phyloP scores from a whole-genome alignment of 2,113 vertebrate genomes.

The Aphyosemion australe region DNA sequence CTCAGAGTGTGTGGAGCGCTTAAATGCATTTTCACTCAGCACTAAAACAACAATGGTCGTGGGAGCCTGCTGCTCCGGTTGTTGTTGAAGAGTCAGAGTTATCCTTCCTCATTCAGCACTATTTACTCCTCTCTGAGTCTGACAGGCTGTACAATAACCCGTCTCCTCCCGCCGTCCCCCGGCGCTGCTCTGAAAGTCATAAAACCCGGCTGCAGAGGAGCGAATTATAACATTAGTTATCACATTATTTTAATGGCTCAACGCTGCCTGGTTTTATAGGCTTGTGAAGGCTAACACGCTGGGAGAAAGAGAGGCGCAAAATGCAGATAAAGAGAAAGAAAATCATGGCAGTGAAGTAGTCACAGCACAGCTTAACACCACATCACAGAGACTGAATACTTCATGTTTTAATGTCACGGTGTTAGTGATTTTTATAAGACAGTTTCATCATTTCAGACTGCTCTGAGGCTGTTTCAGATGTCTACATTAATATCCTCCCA shows the following conservation, averaged over 20 bases:
- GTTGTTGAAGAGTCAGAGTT: background rate
- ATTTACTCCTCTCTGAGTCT: slow-evolving; percentile 6
- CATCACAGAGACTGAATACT: no score
- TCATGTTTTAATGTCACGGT: no score
- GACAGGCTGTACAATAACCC: slow-evolving; percentile 29
- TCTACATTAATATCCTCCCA: background rate
- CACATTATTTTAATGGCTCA: slow-evolving; percentile 52
- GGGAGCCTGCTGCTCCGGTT: no score
- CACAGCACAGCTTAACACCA: no score
- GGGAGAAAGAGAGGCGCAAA: background rate
- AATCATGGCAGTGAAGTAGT: background rate
- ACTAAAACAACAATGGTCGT: background rate
- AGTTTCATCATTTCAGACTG: background rate
- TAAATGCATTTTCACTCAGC: background rate
- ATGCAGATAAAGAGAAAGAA: background rate
- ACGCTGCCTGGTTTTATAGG: slow-evolving; percentile 26
- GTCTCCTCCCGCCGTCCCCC: slow-evolving; percentile 23
- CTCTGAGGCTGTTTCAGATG: background rate
- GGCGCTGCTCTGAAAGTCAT: slow-evolving; percentile 47
- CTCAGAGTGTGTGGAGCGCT: no score
- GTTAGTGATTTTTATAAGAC: background rate
- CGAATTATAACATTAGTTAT: slow-evolving; percentile 48
- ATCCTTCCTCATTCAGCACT: no score
- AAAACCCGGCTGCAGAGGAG: slow-evolving; percentile 45
- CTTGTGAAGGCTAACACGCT: slow-evolving; percentile 1